These are phyloP conservation scores for Diachasma alloeum DNA, from an alignment of 1,140 invertebrate genomes.

Conservation along the genomic window DNA sequence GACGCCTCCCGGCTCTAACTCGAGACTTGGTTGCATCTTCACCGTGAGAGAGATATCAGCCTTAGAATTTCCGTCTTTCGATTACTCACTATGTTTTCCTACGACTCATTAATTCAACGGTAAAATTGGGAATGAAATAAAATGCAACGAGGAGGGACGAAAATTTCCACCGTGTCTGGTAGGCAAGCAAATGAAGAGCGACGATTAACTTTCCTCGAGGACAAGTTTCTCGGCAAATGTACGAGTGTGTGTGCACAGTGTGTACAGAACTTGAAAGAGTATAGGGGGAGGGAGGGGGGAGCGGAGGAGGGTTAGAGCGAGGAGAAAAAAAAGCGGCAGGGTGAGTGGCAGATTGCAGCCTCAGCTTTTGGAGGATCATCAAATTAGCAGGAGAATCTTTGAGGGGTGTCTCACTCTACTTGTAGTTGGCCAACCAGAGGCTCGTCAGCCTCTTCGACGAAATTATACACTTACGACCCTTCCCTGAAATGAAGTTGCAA, in stretches of 20 bases:
- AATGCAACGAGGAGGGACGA: constrained; percentile 19
- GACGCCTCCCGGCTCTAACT: constrained; percentile 16
- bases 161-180: no score
- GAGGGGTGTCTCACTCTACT: constrained; percentile 46
- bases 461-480: constrained; percentile 49
- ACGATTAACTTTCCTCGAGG: constrained; percentile 39
- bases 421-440: constrained; percentile 44
- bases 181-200: constrained; percentile 34
- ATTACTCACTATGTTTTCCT: background rate
- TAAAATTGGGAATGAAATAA: constrained; percentile 17
- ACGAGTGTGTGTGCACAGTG: background rate
- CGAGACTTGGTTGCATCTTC: constrained; percentile 12
- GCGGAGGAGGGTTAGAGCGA: constrained; percentile 34
- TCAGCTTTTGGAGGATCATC: constrained; percentile 61
- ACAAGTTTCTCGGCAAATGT: background rate
- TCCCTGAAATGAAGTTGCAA: constrained; percentile 47
- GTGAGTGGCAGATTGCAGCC: constrained; percentile 57
- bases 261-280: constrained; percentile 1
- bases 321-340: constrained; percentile 42
- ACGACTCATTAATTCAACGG: constrained; percentile 23
- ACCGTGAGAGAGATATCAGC: background rate
- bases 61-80: constrained; percentile 16
- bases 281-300: background rate
- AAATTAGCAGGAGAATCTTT: constrained; percentile 64
- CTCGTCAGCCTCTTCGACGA: constrained; percentile 47